Evolutionary conservation across 1,140 invertebrate genomes (phyloP), one percentile per base, ranked within the genome.

Genomic region (Ceratitis capitata): DNA sequence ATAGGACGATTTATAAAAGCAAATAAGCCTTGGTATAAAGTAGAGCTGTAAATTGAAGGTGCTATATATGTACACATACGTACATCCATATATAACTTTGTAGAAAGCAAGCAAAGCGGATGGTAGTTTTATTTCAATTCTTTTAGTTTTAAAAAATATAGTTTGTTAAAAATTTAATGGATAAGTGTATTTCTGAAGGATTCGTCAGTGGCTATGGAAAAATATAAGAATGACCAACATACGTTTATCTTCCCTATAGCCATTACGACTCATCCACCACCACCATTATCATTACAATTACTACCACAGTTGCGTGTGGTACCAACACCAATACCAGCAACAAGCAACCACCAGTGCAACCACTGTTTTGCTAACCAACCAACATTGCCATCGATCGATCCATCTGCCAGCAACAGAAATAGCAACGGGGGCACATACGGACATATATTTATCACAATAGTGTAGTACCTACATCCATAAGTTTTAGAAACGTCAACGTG

Each of bases 251-350:
- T 83, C 69, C 39, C 39, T n/a, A 78, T 39, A 78, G 69, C 69
- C 69, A 78, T 78, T 78, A 78, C 69, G 39, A 78, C 39, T 78
- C 69, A 78, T 78, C 51, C 82, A 83, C 82, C 82, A 83, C 82
- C 82, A 78, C 39, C 51, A 53, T 53, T 53, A 49, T 83, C 51
- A 53, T 82, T 82, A 51, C 39, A 45, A 53, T 83, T 49, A 83
- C 47, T 83, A 78, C 39, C 69, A 78, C 69, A 78, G 39, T 45
- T 78, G 69, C 39, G 69, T 47, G 69, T 78, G 69, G 69, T 45
- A 78, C 69, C 42, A 78, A 78, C 32, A 78, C 69, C 42, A 78
- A 78, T 23, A 78, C 69, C 35, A 78, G 69, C 69, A 84, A 51
- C 83, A 19, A 61, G 64, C 64, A 84, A 56, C 83, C 56, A 64